Percentiles rank a stretch among this genome's conserved stretches.
Evolutionary conservation across 2,797 vertebrate species (phyloP).

Genomic region (Trachurus trachurus): DNA sequence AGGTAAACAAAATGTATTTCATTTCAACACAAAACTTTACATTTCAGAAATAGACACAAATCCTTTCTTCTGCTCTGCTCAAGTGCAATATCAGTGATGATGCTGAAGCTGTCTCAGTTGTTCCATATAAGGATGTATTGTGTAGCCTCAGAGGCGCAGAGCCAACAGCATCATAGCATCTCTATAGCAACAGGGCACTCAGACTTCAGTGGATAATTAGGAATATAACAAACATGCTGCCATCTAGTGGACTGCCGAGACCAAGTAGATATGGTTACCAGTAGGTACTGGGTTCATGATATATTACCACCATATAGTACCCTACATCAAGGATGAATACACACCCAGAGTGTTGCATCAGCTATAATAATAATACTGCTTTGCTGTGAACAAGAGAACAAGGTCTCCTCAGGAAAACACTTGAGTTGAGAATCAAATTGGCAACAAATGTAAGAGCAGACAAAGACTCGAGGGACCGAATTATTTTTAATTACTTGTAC

Average conservation of each 20-base stretch:
- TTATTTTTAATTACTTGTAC: slow-evolving; percentile 1
- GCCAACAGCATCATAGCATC: slow-evolving; percentile 67
- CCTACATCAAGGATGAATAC: not conserved
- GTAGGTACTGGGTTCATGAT: not conserved
- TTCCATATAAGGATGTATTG: slow-evolving; percentile 73
- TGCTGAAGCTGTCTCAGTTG: slow-evolving; percentile 36
- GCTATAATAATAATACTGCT: not conserved
- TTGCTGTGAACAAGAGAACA: slow-evolving; percentile 28
- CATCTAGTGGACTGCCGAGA: slow-evolving; percentile 70
- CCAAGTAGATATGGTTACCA: not conserved
- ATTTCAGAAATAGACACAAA: slow-evolving; percentile 58
- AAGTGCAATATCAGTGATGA: slow-evolving; percentile 51
- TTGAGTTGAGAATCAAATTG: slow-evolving; percentile 37
- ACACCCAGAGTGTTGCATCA: slow-evolving; percentile 1
- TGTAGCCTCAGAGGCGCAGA: slow-evolving; percentile 36
- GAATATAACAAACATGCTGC: slow-evolving; percentile 56
- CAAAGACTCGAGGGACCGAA: slow-evolving; percentile 14
- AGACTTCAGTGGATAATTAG: slow-evolving; percentile 22
- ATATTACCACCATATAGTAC: not conserved
- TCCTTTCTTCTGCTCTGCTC: slow-evolving; percentile 30
- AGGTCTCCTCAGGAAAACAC: slow-evolving; percentile 30
- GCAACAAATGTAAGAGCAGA: slow-evolving; percentile 18
- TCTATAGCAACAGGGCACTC: slow-evolving; percentile 75
- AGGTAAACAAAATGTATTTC: slow-evolving; percentile 26
- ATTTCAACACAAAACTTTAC: slow-evolving; percentile 30